phyloP scores from a whole-genome alignment of 1,140 invertebrate genomes.

The Ostrea denselamellosa region DNA sequence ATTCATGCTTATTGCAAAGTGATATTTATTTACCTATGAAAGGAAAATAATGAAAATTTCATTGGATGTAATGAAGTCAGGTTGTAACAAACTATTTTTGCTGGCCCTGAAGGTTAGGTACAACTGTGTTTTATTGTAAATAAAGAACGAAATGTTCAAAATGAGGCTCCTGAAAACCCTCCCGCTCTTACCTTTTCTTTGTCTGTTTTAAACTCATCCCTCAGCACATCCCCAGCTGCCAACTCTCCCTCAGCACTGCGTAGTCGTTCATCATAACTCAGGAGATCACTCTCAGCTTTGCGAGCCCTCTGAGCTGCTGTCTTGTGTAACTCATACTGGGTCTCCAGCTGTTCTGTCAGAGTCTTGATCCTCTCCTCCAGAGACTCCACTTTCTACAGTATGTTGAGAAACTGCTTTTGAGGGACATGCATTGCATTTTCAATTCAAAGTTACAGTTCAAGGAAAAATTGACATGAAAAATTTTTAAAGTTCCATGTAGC shows the following conservation, averaged over 20 bases:
- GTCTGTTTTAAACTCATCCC: constrained; percentile 76
- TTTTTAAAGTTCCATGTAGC: too few species aligned
- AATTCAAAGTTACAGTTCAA: background rate
- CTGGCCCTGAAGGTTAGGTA: too few species aligned
- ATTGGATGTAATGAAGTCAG: too few species aligned
- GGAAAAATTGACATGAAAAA: too few species aligned
- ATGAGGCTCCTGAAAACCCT: background rate
- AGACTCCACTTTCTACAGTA: constrained; percentile 68
- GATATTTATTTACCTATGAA: too few species aligned
- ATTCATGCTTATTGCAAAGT: too few species aligned
- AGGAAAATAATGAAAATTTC: too few species aligned
- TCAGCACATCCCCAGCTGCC: constrained; percentile 75
- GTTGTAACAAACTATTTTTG: too few species aligned
- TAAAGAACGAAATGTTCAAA: background rate
- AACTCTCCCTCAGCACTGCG: constrained; percentile 74
- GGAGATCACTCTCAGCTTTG: constrained; percentile 68
- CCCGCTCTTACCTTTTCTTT: constrained; percentile 73
- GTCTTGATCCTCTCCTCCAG: constrained; percentile 74
- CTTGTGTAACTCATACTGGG: constrained; percentile 72
- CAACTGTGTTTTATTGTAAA: too few species aligned
- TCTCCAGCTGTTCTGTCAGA: constrained; percentile 75
- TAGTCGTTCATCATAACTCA: constrained; percentile 71
- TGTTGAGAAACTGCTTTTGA: constrained; percentile 43
- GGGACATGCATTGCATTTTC: background rate
- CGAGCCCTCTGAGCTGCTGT: constrained; percentile 66